Evolutionary conservation across 2,113 vertebrate genomes (phyloP), one percentile per base, ranked within the genome.

Genomic region (Seriola dumerili): DNA sequence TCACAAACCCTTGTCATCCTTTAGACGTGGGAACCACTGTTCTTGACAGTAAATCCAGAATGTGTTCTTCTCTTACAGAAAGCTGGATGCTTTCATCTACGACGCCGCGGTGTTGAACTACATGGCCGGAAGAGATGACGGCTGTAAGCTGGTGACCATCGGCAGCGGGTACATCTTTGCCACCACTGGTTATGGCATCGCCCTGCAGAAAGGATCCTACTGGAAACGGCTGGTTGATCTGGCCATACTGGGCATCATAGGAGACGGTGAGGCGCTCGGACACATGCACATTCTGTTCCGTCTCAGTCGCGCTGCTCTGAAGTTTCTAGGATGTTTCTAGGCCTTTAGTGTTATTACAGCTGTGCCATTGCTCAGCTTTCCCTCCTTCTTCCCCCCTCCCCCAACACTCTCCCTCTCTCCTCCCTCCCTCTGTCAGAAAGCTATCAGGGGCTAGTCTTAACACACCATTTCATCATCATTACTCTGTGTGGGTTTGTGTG

Each of bases 51-150:
- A 34, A 90, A 46, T 54, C 21, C 32, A 10, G 13, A 42, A 6
- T 4, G 0, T 73, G 63, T 80, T 2, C 4, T 73, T 40, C 13
- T 63, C 12, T 44, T 72, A 81, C 95, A 99, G 98, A 81, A 99
- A 99, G 92, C 91, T 99, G 94, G 98, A 99, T 19, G 98, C 98
- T n/a, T 99, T 99, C 93, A 99, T 99, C 94, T 99, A 99, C 0
- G 98, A 99, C 8, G 98, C 98, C 0, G 98, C 98, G 0, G 98
- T 99, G 88, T 94, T 99, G 88, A 99, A 99, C 93, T 99, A 99
- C 95, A 99, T 99, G 96, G 98, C 98, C 0, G 98, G 98, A 42
- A 94, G 98, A 85, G 98, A 99, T 9, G 98, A 99, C 88, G 98
- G 98, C 84, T 99, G 98, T 88, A 99, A 99, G 83, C 96, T 99